Evolutionary conservation across 2,113 vertebrate species (phyloP).

Genomic region (Hypomesus transpacificus): DNA sequence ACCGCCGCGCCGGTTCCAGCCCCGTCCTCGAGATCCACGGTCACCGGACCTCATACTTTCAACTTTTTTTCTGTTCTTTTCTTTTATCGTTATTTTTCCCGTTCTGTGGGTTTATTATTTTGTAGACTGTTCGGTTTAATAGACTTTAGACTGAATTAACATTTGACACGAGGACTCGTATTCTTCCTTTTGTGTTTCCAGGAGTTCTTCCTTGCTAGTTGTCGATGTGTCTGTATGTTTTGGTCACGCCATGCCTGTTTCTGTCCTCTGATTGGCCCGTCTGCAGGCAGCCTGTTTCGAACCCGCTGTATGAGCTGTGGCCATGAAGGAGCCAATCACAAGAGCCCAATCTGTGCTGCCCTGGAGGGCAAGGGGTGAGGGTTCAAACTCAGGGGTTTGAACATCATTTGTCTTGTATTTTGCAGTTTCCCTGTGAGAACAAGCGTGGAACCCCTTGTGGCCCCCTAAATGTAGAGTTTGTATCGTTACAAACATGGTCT

Average conservation of each 20-base stretch:
- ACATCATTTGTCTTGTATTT: neutral
- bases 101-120: neutral
- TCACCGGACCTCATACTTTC: constrained; percentile 36
- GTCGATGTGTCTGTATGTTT: no score
- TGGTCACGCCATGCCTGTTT: neutral
- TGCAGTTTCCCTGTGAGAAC: no score
- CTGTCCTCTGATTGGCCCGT: neutral
- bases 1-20: constrained; percentile 86
- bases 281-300: constrained; percentile 90
- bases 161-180: no score
- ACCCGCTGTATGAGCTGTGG: constrained; percentile 89
- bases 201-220: no score
- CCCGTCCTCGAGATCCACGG: constrained; percentile 90
- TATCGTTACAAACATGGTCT: no score
- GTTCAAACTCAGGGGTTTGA: neutral
- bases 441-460: no score
- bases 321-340: constrained; percentile 79
- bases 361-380: constrained; percentile 90
- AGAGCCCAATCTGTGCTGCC: constrained; percentile 86
- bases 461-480: no score
- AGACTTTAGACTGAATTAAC: no score
- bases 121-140: neutral
- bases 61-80: no score
- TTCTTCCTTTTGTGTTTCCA: no score
- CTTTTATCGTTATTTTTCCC: neutral